phyloP scores from a whole-genome alignment of 2,888 invertebrate species.

The Sarcophaga caerulescens region DNA sequence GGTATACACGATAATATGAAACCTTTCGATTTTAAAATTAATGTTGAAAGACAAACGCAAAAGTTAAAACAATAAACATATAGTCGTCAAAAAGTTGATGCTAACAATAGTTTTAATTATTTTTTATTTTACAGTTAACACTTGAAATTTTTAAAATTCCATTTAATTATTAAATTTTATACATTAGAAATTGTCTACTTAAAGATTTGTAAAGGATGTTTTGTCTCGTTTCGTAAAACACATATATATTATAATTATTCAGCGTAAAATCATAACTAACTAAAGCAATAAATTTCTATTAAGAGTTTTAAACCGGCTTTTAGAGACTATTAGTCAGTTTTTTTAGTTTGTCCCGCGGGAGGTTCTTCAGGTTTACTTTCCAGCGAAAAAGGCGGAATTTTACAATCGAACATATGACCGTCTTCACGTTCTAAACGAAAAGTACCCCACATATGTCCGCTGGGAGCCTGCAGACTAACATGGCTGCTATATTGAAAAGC shows the following conservation, averaged over 20 bases:
- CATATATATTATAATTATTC: constrained; percentile 36
- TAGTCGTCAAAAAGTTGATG: constrained; percentile 24
- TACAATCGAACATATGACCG: constrained; percentile 97
- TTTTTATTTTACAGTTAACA: constrained; percentile 44
- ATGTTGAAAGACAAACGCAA: constrained; percentile 74
- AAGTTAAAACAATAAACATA: constrained; percentile 69
- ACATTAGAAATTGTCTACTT: constrained; percentile 62
- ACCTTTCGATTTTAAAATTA: constrained; percentile 83
- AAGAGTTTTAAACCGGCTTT: constrained; percentile 20
- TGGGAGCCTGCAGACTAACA: constrained; percentile 97
- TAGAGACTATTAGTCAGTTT: constrained; percentile 39
- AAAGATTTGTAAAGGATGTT: constrained; percentile 32
- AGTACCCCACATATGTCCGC: constrained; percentile 94
- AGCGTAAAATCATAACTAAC: constrained; percentile 46
- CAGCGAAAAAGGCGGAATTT: constrained; percentile 97
- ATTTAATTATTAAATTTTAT: constrained; percentile 44
- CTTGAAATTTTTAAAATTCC: constrained; percentile 52
- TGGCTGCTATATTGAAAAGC: constrained; percentile 99
- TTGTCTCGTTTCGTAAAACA: constrained; percentile 25
- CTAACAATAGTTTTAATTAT: constrained; percentile 53
- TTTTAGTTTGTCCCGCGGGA: constrained; percentile 63
- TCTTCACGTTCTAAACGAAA: constrained; percentile 98
- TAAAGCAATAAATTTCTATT: constrained; percentile 47
- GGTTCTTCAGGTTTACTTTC: constrained; percentile 94
- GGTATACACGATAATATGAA: constrained; percentile 83